Conservation (phyloP, 2,888 invertebrate species). For the Vannuccia rotundouncinata region DNA sequence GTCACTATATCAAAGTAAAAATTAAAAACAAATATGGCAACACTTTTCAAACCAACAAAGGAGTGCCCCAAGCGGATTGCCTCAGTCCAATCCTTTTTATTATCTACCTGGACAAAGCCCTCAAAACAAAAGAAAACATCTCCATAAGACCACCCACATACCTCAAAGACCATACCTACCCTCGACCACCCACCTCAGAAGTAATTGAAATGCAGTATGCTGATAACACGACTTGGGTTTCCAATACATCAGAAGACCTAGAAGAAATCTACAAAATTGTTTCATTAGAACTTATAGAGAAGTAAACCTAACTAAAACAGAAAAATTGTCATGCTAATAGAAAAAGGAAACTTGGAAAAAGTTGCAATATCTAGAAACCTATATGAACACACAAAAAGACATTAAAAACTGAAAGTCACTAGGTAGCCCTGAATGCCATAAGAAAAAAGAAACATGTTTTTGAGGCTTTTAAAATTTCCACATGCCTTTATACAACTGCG, state of each 20-base stretch:
- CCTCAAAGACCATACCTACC: background rate
- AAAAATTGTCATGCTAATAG: background rate
- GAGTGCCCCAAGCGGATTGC: background rate
- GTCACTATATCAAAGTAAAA: constrained; percentile 1
- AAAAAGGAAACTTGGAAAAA: background rate
- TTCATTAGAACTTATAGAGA: background rate
- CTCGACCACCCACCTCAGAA: background rate
- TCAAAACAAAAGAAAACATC: background rate
- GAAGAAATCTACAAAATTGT: background rate
- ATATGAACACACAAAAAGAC: background rate
- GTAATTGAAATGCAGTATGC: background rate
- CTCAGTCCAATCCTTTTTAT: background rate
- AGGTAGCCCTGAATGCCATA: background rate
- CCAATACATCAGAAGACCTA: background rate
- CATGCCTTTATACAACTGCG: background rate
- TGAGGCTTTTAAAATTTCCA: background rate
- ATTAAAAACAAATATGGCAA: background rate
- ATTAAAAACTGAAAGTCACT: background rate
- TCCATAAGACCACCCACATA: background rate
- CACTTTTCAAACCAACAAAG: background rate
- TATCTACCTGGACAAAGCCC: background rate
- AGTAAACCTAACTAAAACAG: background rate
- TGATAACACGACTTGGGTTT: background rate
- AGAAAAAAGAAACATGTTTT: background rate
- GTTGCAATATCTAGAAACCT: background rate